Evolutionary conservation across 2,797 vertebrate species (phyloP), one percentile per base, ranked within the genome.

Genomic region (Crenuchus spilurus): DNA sequence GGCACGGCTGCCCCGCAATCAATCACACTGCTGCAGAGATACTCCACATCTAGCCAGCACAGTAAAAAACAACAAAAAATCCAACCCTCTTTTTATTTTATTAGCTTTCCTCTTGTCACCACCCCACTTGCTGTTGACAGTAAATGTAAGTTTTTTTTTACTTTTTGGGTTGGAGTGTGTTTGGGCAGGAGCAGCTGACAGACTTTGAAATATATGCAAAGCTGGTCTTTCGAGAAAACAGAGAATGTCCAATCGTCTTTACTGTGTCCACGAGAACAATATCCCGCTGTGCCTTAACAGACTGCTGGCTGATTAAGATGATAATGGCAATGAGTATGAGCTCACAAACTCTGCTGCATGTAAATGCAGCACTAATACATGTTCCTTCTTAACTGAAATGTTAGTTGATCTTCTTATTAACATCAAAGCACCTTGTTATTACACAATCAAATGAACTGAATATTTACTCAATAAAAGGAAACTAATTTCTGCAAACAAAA

Each of bases 251-350:
- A 60, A 58, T 52, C 62, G 51, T 66, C 11, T 24, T 39, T 41
- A 58, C 39, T 22, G n/a, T 13, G 49, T 44, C 67, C 48, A 48
- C 6, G 33, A 35, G 48, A 28, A 44, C 52, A 70, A 64, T 33
- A 51, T 51, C 51, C 8, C 13, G 8, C 18, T 57, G 46, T 55
- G 41, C 20, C 28, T 58, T 57, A 58, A 42, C 58, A 48, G 64
- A 33, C 20, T 41, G 20, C 14, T 16, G 24, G 35, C 46, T 70
- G 20, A 80, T 68, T 79, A 72, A 55, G 72, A 71, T 74, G 42
- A 28, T 65, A 64, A 74, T 72, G 58, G 35, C 51, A 37, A 42
- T 64, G 41, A n/a, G 30, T 35, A 11, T 57, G 28, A 57, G 55
- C 35, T 20, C 3, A 1, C 14, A 11, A 42, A 10, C n/a, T n/a